phyloP scores from a whole-genome alignment of 2,113 vertebrate genomes.

The Trochalopteron elliotii region DNA sequence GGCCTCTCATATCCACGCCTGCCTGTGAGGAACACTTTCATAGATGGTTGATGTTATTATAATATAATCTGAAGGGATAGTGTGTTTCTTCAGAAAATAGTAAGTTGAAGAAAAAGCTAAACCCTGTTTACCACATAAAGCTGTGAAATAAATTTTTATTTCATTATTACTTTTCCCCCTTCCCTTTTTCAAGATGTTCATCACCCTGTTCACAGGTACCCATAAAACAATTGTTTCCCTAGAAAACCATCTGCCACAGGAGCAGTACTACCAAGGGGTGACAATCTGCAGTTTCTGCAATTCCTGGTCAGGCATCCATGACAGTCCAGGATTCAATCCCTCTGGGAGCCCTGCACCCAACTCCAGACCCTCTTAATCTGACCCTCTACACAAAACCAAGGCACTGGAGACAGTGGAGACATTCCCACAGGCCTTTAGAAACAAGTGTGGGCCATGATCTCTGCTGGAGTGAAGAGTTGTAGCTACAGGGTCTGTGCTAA shows the following conservation, averaged over 20 bases:
- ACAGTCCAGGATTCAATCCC: not conserved
- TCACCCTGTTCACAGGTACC: not conserved
- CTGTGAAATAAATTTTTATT: not conserved
- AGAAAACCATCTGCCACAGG: not conserved
- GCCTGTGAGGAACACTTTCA: not conserved
- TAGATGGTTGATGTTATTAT: not conserved
- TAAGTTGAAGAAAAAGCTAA: not conserved
- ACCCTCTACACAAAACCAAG: not conserved
- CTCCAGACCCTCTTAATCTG: not conserved
- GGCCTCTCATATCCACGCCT: not conserved
- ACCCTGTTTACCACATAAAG: not conserved
- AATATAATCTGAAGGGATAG: not conserved
- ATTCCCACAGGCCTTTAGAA: not conserved
- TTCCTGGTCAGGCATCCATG: not conserved
- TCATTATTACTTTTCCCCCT: fast-evolving
- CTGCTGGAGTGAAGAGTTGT: not conserved
- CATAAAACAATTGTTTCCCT: not conserved
- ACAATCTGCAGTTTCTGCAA: not conserved
- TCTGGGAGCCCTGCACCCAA: not conserved
- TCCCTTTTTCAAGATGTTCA: not conserved
- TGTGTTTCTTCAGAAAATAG: fast-evolving
- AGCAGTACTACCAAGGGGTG: not conserved
- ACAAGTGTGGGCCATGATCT: not conserved
- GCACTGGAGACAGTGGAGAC: not conserved
- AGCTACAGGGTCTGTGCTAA: not conserved